Evolutionary conservation across 2,797 vertebrate species (phyloP).

Genomic region (Setipinna tenuifilis): DNA sequence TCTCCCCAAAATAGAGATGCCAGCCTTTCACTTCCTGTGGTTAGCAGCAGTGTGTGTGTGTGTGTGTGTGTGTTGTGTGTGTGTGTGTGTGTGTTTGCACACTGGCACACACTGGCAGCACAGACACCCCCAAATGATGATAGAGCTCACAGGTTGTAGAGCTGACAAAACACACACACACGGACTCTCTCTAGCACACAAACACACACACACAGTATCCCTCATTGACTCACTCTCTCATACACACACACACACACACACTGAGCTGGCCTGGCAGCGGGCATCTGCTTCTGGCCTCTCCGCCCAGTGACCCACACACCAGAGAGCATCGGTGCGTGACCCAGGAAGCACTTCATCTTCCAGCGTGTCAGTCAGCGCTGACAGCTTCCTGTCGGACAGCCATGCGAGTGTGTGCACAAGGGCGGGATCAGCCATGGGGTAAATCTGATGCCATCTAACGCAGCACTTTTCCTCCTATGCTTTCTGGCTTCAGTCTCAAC

Average conservation of each 20-base stretch:
- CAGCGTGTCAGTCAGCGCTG: not conserved
- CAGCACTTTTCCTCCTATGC: not conserved
- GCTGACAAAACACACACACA: not conserved
- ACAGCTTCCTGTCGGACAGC: not conserved
- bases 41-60: too few species aligned
- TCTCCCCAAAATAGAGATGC: too few species aligned
- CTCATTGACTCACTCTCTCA: not conserved
- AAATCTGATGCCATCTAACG: not conserved
- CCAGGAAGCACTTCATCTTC: slow-evolving; percentile 12
- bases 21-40: not conserved
- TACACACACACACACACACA: not conserved
- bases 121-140: not conserved
- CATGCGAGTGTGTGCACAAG: too few species aligned
- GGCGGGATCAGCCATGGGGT: not conserved
- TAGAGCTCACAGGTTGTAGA: not conserved
- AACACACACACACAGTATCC: not conserved
- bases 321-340: not conserved
- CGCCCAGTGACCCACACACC: not conserved
- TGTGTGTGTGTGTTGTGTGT: not conserved
- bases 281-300: not conserved
- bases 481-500: not conserved
- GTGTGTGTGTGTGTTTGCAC: not conserved
- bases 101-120: not conserved
- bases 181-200: not conserved
- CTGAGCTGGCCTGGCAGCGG: not conserved